Evolutionary conservation across 92 coral and sea anemone species (phyloP), one percentile per base, ranked within the genome.

Genomic region (Phymanthus crucifer): DNA sequence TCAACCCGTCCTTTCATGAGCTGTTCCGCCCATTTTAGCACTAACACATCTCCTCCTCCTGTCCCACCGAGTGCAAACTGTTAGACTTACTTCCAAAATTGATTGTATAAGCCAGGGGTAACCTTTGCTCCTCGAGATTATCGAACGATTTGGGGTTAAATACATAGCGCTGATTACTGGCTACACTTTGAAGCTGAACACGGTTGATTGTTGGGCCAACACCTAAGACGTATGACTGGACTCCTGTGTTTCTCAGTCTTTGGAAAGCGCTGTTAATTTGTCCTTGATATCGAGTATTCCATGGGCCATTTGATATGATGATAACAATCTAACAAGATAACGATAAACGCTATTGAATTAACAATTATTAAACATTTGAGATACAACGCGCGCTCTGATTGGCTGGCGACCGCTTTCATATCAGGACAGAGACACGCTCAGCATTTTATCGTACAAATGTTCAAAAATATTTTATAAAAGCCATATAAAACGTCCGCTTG

Each of bases 181-280:
- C 79, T 6, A 50, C 58, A 33, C 67, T 61, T 37, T 43, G 26
- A 23, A 88, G 80, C 47, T 91, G 90, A 21, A 66, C 70, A 29
- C 56, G 68, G 40, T 85, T 81, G 52, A 80, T 70, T 23, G 88
- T 74, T 2, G 21, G 72, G 9, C 95, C 95, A 21, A 88, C 71
- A 24, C 90, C 95, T 65, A 83, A 84, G 18, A 85, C 90, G 70
- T 81, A 88, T 73, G 84, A 70, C 18, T 78, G 66, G 24, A 88
- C 85, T 27, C 88, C 89, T 13, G 12, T 52, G 23, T 71, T 69
- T 0, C 78, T 83, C 12, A 91, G 80, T 16, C 57, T 70, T 32
- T 64, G 52, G 9, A 88, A 82, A 9, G 50, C 70, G 17, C 40
- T 40, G 33, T 74, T 72, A 81, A 91, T 72, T 29, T 83, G 76